A percentile compares a stretch with the other conserved stretches of the same genome.
These are phyloP conservation scores for Scrobipalpa atriplicella DNA, from an alignment of 2,888 invertebrate species.

Conservation along the genomic window DNA sequence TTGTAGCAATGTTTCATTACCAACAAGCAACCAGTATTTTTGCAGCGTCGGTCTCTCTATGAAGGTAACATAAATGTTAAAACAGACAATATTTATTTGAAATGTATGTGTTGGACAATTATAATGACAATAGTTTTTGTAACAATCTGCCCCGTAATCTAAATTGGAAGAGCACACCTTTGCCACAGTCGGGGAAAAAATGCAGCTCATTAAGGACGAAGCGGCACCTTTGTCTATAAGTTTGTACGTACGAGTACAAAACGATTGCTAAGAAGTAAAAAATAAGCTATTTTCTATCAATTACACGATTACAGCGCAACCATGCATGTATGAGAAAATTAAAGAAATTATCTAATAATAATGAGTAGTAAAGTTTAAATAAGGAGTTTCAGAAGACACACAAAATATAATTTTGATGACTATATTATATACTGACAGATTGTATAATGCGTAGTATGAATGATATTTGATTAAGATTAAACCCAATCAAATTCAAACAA, in stretches of 20 bases:
- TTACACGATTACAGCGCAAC: background rate
- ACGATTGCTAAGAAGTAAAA: background rate
- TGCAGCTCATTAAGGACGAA: background rate
- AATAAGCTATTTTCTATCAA: background rate
- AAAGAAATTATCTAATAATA: background rate
- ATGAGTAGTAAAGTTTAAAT: no score
- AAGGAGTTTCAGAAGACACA: no score
- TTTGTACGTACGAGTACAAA: background rate
- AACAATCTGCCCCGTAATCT: background rate
- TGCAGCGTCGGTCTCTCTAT: no score
- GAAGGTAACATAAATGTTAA: no score
- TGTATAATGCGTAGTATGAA: no score
- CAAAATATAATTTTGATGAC: no score
- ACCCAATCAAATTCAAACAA: no score
- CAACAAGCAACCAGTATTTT: no score
- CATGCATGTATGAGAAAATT: background rate
- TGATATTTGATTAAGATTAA: no score
- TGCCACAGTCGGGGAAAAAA: background rate
- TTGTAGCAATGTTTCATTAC: no score
- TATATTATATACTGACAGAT: no score
- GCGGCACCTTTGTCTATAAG: constrained; percentile 1
- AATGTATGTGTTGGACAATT: background rate
- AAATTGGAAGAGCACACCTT: background rate
- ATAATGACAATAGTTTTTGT: background rate
- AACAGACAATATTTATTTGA: background rate